Conservation (phyloP, 2,888 invertebrate genomes). For the Dromius quadrimaculatus region DNA sequence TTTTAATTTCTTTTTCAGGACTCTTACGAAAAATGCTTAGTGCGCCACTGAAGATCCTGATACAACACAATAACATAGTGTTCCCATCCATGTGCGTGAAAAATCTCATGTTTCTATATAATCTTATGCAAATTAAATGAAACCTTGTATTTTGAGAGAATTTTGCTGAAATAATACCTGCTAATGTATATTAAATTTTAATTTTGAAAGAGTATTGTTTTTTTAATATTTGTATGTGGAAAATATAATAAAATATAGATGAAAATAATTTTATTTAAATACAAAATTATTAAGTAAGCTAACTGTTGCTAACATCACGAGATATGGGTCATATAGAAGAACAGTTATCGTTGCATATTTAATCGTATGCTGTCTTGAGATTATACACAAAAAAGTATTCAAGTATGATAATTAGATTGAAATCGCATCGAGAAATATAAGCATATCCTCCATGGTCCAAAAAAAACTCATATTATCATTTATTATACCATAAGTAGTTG, state of each 20-base stretch:
- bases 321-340: conserved; percentile 20
- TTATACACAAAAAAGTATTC: background rate
- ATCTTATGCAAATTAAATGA: conserved; percentile 31
- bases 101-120: conserved; percentile 35
- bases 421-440: too few relatives aligned
- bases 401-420: too few relatives aligned
- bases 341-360: conserved; percentile 27
- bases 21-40: background rate
- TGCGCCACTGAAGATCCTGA: background rate
- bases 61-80: conserved; percentile 4
- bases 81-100: conserved; percentile 15
- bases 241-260: too few relatives aligned
- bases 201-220: too few relatives aligned
- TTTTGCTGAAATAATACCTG: background rate
- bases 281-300: conserved; percentile 18
- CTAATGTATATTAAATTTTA: background rate
- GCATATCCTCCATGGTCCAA: too few relatives aligned
- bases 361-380: conserved; percentile 8
- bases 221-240: too few relatives aligned
- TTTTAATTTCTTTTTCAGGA: too few relatives aligned
- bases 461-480: too few relatives aligned
- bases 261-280: conserved; percentile 20
- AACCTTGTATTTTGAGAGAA: conserved; percentile 33
- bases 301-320: conserved; percentile 18
- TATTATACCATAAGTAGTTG: too few relatives aligned